phyloP scores from a whole-genome alignment of 2,797 vertebrate genomes.

The Enteromius treurensis region DNA sequence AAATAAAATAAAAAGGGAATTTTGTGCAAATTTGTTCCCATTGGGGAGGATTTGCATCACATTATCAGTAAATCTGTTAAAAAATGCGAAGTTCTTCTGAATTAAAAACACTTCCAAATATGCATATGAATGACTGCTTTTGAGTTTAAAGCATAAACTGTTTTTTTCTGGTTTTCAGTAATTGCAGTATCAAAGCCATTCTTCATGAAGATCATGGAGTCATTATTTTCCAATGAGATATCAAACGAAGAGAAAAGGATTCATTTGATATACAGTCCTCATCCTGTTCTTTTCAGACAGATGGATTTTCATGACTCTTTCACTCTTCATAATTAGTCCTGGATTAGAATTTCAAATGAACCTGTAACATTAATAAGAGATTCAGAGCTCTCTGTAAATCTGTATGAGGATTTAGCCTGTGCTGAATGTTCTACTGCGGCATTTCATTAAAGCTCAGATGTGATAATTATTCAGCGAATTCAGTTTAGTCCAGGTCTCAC shows the following conservation, averaged over 20 bases:
- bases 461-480: constrained; percentile 48
- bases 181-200: constrained; percentile 60
- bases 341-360: constrained; percentile 55
- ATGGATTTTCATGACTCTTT: constrained; percentile 50
- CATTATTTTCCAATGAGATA: constrained; percentile 62
- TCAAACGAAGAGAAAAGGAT: constrained; percentile 49
- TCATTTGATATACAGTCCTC: constrained; percentile 44
- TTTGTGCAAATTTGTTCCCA: not conserved
- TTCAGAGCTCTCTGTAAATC: constrained; percentile 40
- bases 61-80: constrained; percentile 33
- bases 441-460: constrained; percentile 54
- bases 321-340: constrained; percentile 54
- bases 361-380: constrained; percentile 50
- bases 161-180: constrained; percentile 48
- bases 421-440: constrained; percentile 40
- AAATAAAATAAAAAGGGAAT: no score
- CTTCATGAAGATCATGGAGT: constrained; percentile 44
- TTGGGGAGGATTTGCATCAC: not conserved
- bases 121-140: constrained; percentile 48
- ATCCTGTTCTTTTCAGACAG: constrained; percentile 52
- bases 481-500: constrained; percentile 41
- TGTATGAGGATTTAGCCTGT: constrained; percentile 33
- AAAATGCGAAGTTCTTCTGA: constrained; percentile 50
- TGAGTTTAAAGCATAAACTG: constrained; percentile 43
- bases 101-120: constrained; percentile 50